Base-by-base conservation (phyloP, 2,888 invertebrate species). In the Ypsolopha sequella region DNA sequence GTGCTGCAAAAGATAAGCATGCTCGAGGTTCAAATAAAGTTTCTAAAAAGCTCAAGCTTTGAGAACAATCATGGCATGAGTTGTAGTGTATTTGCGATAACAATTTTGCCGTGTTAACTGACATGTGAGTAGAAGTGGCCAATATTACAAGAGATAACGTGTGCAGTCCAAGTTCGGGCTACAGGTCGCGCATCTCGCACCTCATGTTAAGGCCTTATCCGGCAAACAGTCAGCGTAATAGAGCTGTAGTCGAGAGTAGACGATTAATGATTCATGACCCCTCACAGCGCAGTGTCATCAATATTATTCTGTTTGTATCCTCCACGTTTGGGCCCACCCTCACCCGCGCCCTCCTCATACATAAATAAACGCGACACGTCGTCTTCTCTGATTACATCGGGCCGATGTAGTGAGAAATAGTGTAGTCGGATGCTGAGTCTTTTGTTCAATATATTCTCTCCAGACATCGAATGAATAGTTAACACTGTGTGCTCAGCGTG, bases 221-320 rank as follows among this genome's bases (percentile, higher is more conserved):
- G 70, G 64, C 68, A 69, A 76, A 70, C 80, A 82, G 76, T 77
- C 76, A 34, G 44, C 39, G 82, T 86, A 84, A 86, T 86, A 85
- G 82, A 86, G 86, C 80, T 78, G 77, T 86, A 84, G 73, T 78
- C 71, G 76, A 76, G 81, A 80, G 79, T 70, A 70, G 73, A 85
- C 84, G 85, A 86, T 86, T 86, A 86, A 86, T 86, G 86, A 85
- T 86, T 86, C 86, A 86, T 86, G 86, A 86, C 85, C 86, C 82
- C 81, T 84, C 80, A 77, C 73, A 78, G 81, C 77, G 80, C 76
- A 78, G 80, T 85, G 86, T 86, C 86, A 86, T 86, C 86, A 86
- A 86, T 86, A 86, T 86, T 86, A 86, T 86, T 86, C 86, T 84
- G 86, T 86, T 86, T 85, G 86, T 86, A 84, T 77, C 84, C 73